Conservation (phyloP, 1,140 invertebrate species). For the Aleiodes sp. region DNA sequence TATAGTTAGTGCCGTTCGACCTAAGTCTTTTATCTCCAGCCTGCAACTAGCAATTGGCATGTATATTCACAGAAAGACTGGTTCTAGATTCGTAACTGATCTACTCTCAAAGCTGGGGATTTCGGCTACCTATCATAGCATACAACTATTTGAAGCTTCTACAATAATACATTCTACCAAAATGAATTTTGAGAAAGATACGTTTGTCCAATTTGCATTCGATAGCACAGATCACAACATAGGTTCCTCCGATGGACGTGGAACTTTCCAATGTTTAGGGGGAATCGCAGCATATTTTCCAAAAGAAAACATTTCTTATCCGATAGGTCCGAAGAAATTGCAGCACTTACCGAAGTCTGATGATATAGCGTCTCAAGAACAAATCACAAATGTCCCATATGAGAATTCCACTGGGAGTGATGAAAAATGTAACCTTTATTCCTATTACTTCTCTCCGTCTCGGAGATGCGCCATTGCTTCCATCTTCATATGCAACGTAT, state of each 20-base stretch:
- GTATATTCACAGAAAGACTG: conserved; percentile 17
- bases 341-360: neutral
- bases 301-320: conserved; percentile 29
- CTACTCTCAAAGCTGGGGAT: conserved; percentile 5
- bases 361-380: neutral
- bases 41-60: conserved; percentile 23
- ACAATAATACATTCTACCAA: conserved; percentile 44
- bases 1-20: neutral
- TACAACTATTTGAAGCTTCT: conserved; percentile 1
- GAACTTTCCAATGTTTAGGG: conserved; percentile 35
- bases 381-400: conserved; percentile 8
- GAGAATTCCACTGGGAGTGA: neutral
- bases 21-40: conserved; percentile 23
- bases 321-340: conserved; percentile 14
- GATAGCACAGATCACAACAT: conserved; percentile 42
- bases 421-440: neutral
- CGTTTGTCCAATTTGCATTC: neutral
- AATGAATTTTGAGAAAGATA: conserved; percentile 38
- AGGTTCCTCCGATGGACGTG: conserved; percentile 32
- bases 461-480: neutral
- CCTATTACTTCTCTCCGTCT: neutral
- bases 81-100: conserved; percentile 22
- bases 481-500: neutral
- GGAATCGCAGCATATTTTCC: conserved; percentile 39
- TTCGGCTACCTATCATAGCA: neutral